phyloP scores from a whole-genome alignment of 2,113 vertebrate genomes.

The Gobiocypris rarus region DNA sequence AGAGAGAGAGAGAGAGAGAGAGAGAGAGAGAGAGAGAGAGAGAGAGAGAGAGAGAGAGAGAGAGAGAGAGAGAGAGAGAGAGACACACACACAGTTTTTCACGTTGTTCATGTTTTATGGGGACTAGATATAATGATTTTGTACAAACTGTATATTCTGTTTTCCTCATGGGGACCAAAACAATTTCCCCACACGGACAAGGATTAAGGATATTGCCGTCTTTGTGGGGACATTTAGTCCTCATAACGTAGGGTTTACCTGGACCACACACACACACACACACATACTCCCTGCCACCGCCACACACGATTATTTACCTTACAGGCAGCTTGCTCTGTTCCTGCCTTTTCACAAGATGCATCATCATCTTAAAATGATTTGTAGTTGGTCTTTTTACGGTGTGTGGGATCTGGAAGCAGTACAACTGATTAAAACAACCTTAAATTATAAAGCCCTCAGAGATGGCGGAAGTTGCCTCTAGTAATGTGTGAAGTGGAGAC shows the following conservation, averaged over 20 bases:
- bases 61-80: too few species aligned
- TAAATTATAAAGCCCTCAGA: conserved; percentile 45
- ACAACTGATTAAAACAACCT: conserved; percentile 50
- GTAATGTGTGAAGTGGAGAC: conserved; percentile 38
- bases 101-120: too few species aligned
- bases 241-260: background rate
- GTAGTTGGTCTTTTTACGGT: conserved; percentile 47
- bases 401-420: conserved; percentile 51
- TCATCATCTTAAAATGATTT: conserved; percentile 53
- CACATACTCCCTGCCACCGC: background rate
- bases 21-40: too few species aligned
- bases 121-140: too few species aligned
- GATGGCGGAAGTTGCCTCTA: conserved; percentile 42
- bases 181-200: too few species aligned
- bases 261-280: background rate
- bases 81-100: background rate
- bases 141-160: too few species aligned
- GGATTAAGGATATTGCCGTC: too few species aligned
- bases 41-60: too few species aligned
- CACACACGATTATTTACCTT: conserved; percentile 43
- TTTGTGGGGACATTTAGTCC: too few species aligned
- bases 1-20: too few species aligned
- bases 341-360: conserved; percentile 46
- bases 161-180: too few species aligned
- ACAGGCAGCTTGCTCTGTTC: conserved; percentile 48